Evolutionary conservation across 2,888 invertebrate species (phyloP).

Genomic region (Nymphalis c-album): DNA sequence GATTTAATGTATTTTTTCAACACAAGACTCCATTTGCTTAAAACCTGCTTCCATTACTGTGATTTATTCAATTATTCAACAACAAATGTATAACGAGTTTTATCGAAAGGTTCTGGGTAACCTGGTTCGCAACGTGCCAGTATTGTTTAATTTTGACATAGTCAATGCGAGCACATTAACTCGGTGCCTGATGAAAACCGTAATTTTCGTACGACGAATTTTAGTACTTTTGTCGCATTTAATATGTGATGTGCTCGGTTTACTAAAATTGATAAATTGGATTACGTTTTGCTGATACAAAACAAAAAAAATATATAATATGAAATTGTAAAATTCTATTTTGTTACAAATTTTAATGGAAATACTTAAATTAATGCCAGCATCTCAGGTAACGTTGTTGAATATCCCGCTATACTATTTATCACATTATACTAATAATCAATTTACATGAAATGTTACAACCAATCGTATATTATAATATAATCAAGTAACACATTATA

Average conservation of each 20-base stretch:
- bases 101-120: conserved; percentile 39
- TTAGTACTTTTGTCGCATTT: conserved; percentile 10
- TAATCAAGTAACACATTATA: too few species aligned
- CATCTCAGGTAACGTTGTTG: too few species aligned
- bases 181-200: conserved; percentile 37
- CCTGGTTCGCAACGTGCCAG: conserved; percentile 31
- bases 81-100: conserved; percentile 62
- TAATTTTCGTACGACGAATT: conserved; percentile 39
- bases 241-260: background rate
- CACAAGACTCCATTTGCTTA: conserved; percentile 62
- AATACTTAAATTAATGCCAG: background rate
- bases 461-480: too few species aligned
- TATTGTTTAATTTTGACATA: conserved; percentile 32
- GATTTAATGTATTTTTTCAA: conserved; percentile 49
- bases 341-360: background rate
- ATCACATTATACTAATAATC: too few species aligned
- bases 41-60: conserved; percentile 68
- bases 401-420: too few species aligned
- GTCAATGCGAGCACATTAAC: conserved; percentile 15
- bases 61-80: conserved; percentile 77
- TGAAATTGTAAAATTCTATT: background rate
- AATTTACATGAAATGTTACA: too few species aligned
- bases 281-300: background rate
- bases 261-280: conserved; percentile 5
- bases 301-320: background rate